Conservation (phyloP, 1,140 invertebrate genomes). For the Drosophila ficusphila region DNA sequence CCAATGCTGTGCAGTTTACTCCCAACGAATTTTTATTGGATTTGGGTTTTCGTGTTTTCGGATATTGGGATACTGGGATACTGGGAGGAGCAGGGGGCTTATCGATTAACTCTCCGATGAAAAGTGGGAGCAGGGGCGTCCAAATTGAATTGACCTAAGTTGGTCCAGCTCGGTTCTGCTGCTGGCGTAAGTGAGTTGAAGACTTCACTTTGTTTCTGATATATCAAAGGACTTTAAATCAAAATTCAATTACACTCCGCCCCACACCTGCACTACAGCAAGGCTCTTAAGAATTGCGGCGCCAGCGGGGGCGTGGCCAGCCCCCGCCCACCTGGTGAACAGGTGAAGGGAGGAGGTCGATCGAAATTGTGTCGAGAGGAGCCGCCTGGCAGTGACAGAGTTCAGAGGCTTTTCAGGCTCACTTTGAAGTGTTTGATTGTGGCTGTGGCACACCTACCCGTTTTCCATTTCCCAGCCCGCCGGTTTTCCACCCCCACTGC, state of each 20-base stretch:
- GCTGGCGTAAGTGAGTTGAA: conserved; percentile 43
- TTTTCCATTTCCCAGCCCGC: conserved; percentile 6
- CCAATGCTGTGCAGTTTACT: conserved; percentile 20
- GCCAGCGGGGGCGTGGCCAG: conserved; percentile 5
- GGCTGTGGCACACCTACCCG: conserved; percentile 32
- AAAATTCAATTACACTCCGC: conserved; percentile 75
- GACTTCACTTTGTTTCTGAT: conserved; percentile 43
- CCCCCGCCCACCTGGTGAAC: conserved; percentile 23
- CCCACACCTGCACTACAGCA: conserved; percentile 40
- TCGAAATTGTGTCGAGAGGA: conserved; percentile 44
- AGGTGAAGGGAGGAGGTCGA: neutral
- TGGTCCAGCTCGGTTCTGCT: conserved; percentile 9
- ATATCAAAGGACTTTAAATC: conserved; percentile 79
- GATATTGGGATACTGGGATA: neutral
- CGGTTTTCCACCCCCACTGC: neutral
- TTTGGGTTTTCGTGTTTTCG: conserved; percentile 27
- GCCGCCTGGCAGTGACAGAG: conserved; percentile 45
- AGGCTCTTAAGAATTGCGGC: conserved; percentile 57
- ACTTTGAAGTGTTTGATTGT: conserved; percentile 50
- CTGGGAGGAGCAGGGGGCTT: conserved; percentile 9
- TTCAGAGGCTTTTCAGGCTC: conserved; percentile 40
- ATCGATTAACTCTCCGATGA: conserved; percentile 68
- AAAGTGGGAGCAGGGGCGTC: conserved; percentile 1
- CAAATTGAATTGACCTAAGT: conserved; percentile 24
- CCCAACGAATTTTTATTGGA: conserved; percentile 65